Conservation (phyloP, 1,140 invertebrate species). For the Bombus difficillimus region DNA sequence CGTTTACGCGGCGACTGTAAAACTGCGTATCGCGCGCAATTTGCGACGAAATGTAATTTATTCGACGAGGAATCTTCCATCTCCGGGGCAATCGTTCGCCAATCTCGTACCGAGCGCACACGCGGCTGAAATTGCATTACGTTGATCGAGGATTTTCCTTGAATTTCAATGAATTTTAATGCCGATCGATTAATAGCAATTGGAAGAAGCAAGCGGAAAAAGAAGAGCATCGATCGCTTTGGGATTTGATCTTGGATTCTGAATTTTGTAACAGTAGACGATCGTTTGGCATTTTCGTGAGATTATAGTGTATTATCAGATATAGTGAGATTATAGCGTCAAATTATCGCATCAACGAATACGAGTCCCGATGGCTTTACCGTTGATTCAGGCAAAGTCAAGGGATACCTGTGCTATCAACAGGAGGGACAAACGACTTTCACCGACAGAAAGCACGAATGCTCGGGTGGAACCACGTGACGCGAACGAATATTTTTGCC, state of each 20-base stretch:
- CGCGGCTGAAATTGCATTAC: neutral
- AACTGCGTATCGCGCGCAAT: slow-evolving; percentile 19
- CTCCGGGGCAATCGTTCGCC: neutral
- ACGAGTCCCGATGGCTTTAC: neutral
- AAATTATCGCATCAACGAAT: neutral
- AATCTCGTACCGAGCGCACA: neutral
- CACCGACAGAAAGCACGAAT: neutral
- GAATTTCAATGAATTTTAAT: neutral
- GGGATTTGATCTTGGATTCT: neutral
- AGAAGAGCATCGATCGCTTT: neutral
- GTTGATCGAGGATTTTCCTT: neutral
- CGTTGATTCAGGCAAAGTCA: neutral
- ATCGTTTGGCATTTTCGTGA: no score
- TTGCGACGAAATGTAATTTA: slow-evolving; percentile 29
- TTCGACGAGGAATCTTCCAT: neutral
- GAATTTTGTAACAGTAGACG: neutral
- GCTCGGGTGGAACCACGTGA: neutral
- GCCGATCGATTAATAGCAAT: neutral
- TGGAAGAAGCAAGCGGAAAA: neutral
- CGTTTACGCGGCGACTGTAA: slow-evolving; percentile 51
- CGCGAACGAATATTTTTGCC: slow-evolving; percentile 31
- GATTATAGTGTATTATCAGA: no score
- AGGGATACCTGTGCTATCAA: neutral
- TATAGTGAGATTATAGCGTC: no score
- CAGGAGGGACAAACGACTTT: neutral